Percentiles rank a stretch among this genome's conserved stretches.
phyloP scores from a whole-genome alignment of 2,113 vertebrate species.

The Sinocyclocheilus rhinocerous region DNA sequence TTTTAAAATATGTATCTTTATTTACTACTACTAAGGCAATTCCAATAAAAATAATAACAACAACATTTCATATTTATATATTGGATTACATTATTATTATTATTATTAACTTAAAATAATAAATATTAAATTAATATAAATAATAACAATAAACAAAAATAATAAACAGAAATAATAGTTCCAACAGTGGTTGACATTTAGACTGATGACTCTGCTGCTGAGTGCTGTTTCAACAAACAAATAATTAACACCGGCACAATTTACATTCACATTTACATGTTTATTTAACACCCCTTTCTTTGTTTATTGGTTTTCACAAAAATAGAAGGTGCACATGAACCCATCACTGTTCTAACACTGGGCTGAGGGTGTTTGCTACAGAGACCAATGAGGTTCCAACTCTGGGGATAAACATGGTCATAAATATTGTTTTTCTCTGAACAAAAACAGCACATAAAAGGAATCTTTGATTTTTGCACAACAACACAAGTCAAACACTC shows the following conservation, averaged over 20 bases:
- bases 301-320: constrained; percentile 74
- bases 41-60: no score
- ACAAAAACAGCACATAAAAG: constrained; percentile 61
- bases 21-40: no score
- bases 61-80: no score
- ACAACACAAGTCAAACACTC: constrained; percentile 59
- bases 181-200: no score
- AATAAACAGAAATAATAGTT: no score
- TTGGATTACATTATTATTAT: no score
- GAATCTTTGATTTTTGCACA: constrained; percentile 61
- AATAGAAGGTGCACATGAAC: constrained; percentile 74
- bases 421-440: constrained; percentile 59
- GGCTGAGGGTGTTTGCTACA: constrained; percentile 62
- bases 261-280: constrained; percentile 75
- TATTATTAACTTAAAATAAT: no score
- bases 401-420: constrained; percentile 61
- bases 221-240: neutral
- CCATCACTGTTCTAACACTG: constrained; percentile 63
- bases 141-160: no score
- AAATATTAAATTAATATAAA: no score
- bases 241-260: constrained; percentile 30
- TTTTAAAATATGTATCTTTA: no score
- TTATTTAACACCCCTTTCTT: constrained; percentile 76
- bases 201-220: no score
- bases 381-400: constrained; percentile 67